Conservation (phyloP, 2,113 vertebrate species). For the Myiopsitta monachus region DNA sequence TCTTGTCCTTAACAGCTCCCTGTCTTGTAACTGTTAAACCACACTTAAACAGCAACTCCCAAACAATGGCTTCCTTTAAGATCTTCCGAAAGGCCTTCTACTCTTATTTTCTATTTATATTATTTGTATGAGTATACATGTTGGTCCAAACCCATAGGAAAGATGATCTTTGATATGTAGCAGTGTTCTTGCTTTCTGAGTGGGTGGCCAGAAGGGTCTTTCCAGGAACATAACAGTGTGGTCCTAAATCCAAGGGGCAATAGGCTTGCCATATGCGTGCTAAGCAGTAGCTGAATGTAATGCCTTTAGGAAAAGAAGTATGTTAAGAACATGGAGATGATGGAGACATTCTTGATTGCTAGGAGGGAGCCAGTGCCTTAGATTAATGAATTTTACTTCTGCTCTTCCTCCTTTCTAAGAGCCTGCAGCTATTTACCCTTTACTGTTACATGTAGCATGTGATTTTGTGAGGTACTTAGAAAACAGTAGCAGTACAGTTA, state of each 20-base stretch:
- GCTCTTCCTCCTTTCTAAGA: neutral
- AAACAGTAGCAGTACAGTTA: neutral
- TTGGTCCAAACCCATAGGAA: neutral
- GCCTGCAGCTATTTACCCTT: neutral
- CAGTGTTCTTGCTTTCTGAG: neutral
- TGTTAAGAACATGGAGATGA: neutral
- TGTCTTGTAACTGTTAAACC: neutral
- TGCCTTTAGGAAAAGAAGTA: neutral
- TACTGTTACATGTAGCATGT: rapidly evolving
- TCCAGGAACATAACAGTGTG: rapidly evolving
- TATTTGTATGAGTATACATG: neutral
- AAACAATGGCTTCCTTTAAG: neutral
- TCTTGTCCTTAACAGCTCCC: neutral
- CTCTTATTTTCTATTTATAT: neutral
- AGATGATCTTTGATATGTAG: neutral
- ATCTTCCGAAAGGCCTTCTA: neutral
- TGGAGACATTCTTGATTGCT: neutral
- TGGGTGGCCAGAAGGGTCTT: neutral
- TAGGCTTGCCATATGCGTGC: rapidly evolving
- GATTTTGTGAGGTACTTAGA: neutral
- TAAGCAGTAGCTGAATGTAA: neutral
- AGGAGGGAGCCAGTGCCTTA: neutral
- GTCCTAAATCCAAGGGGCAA: neutral
- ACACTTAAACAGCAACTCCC: neutral
- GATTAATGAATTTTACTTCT: neutral